Conservation (phyloP, 2,888 invertebrate genomes). For the Latrodectus elegans region DNA sequence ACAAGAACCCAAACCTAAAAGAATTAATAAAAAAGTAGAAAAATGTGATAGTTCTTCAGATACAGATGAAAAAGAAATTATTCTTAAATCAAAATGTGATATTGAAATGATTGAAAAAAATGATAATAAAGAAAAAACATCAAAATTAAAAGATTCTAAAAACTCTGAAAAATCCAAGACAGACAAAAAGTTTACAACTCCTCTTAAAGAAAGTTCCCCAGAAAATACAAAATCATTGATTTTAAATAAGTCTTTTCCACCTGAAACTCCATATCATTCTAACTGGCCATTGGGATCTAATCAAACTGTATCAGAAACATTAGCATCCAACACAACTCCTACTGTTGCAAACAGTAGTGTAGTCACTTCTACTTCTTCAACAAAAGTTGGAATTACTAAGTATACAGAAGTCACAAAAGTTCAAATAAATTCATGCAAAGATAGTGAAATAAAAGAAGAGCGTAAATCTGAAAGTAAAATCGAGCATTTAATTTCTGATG, state of each 20-base stretch:
- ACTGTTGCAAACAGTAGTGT: slow-evolving; percentile 6
- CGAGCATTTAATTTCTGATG: slow-evolving; percentile 63
- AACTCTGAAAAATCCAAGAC: slow-evolving; percentile 1
- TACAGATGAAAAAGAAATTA: slow-evolving; percentile 30
- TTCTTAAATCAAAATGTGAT: slow-evolving; percentile 35
- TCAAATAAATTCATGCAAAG: slow-evolving; percentile 70
- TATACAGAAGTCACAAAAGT: slow-evolving; percentile 70
- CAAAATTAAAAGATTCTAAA: background rate
- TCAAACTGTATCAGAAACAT: background rate
- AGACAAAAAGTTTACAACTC: background rate
- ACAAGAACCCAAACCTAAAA: slow-evolving; percentile 67
- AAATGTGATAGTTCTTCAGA: slow-evolving; percentile 34
- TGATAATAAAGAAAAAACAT: slow-evolving; percentile 26
- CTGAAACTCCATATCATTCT: slow-evolving; percentile 6
- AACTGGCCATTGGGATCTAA: slow-evolving; percentile 43
- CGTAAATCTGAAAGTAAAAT: slow-evolving; percentile 67
- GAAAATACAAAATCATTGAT: background rate
- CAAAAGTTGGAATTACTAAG: slow-evolving; percentile 60
- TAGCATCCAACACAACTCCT: slow-evolving; percentile 14
- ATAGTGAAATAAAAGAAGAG: slow-evolving; percentile 64
- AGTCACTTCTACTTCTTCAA: slow-evolving; percentile 36
- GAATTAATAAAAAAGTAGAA: slow-evolving; percentile 19
- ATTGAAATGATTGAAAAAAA: slow-evolving; percentile 38
- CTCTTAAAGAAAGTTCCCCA: background rate
- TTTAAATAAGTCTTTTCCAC: background rate